A percentile compares a stretch with the other conserved stretches of the same genome.
These are phyloP conservation scores for Mohoua ochrocephala DNA, from an alignment of 2,113 vertebrate genomes.

Conservation along the genomic window DNA sequence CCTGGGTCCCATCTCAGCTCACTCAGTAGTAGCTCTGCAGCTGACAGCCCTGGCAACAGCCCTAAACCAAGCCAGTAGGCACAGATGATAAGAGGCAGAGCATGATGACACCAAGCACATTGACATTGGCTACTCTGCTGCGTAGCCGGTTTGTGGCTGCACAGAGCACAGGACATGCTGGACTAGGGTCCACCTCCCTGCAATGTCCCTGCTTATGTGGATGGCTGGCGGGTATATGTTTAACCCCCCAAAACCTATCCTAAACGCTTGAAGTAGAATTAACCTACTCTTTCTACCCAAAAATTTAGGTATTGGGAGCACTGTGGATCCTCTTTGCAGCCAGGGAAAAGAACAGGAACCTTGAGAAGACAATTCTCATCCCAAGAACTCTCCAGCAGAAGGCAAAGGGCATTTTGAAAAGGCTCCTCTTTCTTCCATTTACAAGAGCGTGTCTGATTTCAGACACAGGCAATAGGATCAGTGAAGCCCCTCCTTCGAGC, in stretches of 20 bases:
- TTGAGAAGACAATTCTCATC: accelerated
- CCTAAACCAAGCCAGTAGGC: background rate
- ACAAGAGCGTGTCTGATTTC: background rate
- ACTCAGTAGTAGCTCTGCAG: background rate
- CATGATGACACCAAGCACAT: accelerated
- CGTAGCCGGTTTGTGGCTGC: background rate
- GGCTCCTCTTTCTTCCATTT: background rate
- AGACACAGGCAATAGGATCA: background rate
- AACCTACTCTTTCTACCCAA: background rate
- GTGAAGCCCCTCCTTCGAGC: background rate
- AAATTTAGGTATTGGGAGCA: background rate
- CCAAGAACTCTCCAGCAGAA: background rate
- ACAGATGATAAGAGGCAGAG: background rate
- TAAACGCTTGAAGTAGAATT: background rate
- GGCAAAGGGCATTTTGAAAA: background rate
- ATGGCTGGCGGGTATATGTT: background rate
- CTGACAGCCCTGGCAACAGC: background rate
- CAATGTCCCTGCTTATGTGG: background rate
- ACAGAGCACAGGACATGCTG: background rate
- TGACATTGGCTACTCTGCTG: accelerated
- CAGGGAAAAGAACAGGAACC: background rate
- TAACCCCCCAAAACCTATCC: background rate
- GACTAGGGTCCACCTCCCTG: background rate
- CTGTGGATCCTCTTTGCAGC: background rate
- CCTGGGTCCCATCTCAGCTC: background rate